A percentile compares a stretch with the other conserved stretches of the same genome.
Evolutionary conservation across 2,888 invertebrate genomes (phyloP).

Genomic region (Sinopyrophorus schimmeli): DNA sequence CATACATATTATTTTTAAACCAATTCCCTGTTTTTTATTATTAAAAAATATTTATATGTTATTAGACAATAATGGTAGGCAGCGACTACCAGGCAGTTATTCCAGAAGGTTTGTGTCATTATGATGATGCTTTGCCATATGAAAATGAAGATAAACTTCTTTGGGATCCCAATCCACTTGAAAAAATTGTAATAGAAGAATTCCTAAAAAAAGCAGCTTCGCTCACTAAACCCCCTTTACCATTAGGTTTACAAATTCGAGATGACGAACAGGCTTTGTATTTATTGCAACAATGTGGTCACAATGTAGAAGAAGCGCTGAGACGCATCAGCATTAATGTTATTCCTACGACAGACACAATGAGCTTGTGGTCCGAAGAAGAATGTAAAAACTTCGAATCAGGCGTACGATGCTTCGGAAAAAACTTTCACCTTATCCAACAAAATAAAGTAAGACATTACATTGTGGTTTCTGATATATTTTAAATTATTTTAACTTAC

Average conservation of each 20-base stretch:
- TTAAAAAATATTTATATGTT: constrained; percentile 32
- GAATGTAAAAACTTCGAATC: constrained; percentile 97
- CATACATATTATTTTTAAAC: too few relatives aligned
- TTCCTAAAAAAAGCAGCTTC: constrained; percentile 68
- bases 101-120: constrained; percentile 87
- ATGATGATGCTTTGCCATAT: constrained; percentile 92
- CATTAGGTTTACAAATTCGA: constrained; percentile 74
- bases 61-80: constrained; percentile 89
- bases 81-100: constrained; percentile 91
- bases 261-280: constrained; percentile 92
- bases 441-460: constrained; percentile 77
- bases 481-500: not conserved
- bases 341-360: constrained; percentile 67
- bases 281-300: constrained; percentile 89
- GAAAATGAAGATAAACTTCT: constrained; percentile 94
- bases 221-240: constrained; percentile 60
- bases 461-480: not conserved
- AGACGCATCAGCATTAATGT: constrained; percentile 74
- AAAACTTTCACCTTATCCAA: constrained; percentile 94
- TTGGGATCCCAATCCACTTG: constrained; percentile 85
- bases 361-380: constrained; percentile 94
- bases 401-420: constrained; percentile 90
- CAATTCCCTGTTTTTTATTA: too few relatives aligned
- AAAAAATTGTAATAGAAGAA: constrained; percentile 74
- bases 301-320: constrained; percentile 92